Evolutionary conservation across 2,113 vertebrate genomes (phyloP).

Genomic region (Charina bottae): DNA sequence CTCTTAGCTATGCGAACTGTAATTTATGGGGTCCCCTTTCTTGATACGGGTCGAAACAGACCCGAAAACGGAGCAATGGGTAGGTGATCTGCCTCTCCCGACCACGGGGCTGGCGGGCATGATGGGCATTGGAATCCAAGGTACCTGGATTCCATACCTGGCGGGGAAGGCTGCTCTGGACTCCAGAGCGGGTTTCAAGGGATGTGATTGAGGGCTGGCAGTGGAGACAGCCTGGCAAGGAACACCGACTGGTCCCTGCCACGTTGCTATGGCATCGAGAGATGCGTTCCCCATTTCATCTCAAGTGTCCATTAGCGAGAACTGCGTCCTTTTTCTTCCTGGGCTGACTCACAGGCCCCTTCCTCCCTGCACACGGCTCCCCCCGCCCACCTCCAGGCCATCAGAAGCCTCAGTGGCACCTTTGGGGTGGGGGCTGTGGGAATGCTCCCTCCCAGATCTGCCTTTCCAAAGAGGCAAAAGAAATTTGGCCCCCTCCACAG

Average conservation of each 20-base stretch:
- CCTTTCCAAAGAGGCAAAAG: not conserved
- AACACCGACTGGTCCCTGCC: not conserved
- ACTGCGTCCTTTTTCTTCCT: not conserved
- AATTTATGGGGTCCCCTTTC: not conserved
- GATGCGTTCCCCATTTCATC: not conserved
- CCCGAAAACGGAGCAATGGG: not conserved
- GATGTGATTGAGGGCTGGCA: not conserved
- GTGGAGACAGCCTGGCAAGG: not conserved
- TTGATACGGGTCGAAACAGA: not conserved
- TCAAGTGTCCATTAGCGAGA: slow-evolving; percentile 5
- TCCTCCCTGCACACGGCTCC: not conserved
- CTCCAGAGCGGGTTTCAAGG: not conserved
- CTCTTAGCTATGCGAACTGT: not conserved
- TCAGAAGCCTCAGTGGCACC: no score
- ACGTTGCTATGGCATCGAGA: slow-evolving; percentile 4
- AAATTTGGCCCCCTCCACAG: not conserved
- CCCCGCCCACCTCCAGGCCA: not conserved
- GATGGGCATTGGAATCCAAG: not conserved
- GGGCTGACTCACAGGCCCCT: no score
- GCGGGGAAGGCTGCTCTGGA: not conserved
- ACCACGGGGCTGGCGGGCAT: not conserved
- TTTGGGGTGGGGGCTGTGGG: not conserved
- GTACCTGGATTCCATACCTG: not conserved
- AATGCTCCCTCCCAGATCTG: no score
- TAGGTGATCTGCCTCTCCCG: not conserved